Evolutionary conservation across 2,888 invertebrate genomes (phyloP).

Genomic region (Caenorhabditis zanzibari): DNA sequence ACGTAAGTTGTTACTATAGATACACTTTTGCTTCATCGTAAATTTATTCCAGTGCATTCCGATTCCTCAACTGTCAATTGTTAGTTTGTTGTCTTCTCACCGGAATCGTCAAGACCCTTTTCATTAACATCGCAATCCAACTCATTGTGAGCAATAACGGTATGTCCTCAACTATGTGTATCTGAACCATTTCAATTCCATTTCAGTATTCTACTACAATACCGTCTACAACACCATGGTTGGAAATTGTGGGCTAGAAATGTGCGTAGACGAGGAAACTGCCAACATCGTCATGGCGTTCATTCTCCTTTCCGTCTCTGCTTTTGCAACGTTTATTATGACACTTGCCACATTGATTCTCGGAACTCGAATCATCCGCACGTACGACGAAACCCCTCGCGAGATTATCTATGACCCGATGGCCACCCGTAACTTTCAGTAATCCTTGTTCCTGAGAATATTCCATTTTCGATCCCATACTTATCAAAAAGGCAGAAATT

Average conservation of each 20-base stretch:
- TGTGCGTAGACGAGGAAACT: constrained; percentile 20
- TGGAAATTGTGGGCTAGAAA: constrained; percentile 14
- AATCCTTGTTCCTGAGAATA: too few species aligned
- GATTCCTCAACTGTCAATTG: constrained; percentile 27
- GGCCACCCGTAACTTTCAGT: too few species aligned
- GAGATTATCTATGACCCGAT: too few species aligned
- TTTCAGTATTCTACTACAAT: constrained; percentile 30
- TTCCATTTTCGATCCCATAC: too few species aligned
- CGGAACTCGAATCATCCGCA: constrained; percentile 30
- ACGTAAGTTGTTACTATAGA: too few species aligned
- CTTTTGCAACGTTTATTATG: constrained; percentile 4
- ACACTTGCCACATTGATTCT: constrained; percentile 20
- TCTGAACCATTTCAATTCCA: too few species aligned
- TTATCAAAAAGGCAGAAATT: too few species aligned
- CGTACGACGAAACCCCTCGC: constrained; percentile 12
- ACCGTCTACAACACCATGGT: constrained; percentile 1
- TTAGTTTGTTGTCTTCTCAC: constrained; percentile 23
- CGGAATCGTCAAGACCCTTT: constrained; percentile 9
- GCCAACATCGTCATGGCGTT: constrained; percentile 40
- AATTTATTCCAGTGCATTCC: constrained; percentile 20
- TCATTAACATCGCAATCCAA: neutral
- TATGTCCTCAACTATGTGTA: too few species aligned
- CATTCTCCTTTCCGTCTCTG: constrained; percentile 22
- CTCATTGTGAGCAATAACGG: too few species aligned
- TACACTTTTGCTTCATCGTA: neutral